Base-by-base conservation (phyloP, 1,140 invertebrate species). In the Prorops nasuta region DNA sequence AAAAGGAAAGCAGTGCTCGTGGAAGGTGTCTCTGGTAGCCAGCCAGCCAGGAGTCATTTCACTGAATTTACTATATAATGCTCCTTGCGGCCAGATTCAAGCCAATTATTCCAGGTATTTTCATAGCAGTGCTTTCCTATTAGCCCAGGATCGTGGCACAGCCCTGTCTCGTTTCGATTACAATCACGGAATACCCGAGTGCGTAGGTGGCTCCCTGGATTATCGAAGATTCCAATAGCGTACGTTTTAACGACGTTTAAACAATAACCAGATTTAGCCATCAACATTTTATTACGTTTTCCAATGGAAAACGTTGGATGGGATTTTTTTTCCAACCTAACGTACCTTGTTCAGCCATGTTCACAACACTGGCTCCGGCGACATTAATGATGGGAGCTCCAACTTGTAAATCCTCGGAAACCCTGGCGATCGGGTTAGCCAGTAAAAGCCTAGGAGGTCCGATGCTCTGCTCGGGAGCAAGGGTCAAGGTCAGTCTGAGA, bases 381-480 rank as follows among this genome's bases (percentile, higher is more conserved):
- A 97, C 81, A 70, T 87, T 88, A 12, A 88, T 78, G 2, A 97
- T 85, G 62, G 88, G 86, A 20, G 60, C 87, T 2, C 91, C 91
- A 4, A 86, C 69, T 2, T 84, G 78, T 1, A 87, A 83, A 58
- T 90, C 87, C 77, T 98, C 94, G 12, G 88, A 83, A 7, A 96
- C 82, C 42, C 84, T 88, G 1, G 85, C 88, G 31, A 84, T 77
- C 56, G 96, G 97, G 12, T 84, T 79, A 0, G 83, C 65, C 36
- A 90, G 82, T 3, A 86, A 71, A 67, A 98, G 95, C 58, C 85
- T 82, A 0, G 94, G 95, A 3, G 89, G 85, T 65, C 87, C 86
- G 54, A 88, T 90, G 17, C 83, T 84, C 1, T 86, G 86, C 45
- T 88, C 87, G 60, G 86, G 80, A 1, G 92, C 79, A 4, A 84